These are phyloP conservation scores for Procavia capensis DNA, from an alignment of 2,113 vertebrate genomes.

Conservation along the genomic window DNA sequence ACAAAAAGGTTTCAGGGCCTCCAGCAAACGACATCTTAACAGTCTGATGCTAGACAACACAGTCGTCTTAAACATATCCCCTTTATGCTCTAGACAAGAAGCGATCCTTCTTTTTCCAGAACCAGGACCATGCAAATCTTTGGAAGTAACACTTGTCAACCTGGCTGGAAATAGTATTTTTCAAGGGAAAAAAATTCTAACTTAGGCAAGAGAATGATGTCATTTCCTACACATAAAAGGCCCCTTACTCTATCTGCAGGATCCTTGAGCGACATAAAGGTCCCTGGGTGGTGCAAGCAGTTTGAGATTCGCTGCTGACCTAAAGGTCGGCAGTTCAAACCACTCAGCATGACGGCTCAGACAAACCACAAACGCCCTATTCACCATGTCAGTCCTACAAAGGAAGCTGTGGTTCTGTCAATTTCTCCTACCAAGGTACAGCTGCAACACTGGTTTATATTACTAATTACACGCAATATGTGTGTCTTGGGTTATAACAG, in stretches of 20 bases:
- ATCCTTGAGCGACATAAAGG: neutral
- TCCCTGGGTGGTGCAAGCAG: neutral
- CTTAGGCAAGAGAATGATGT: slow-evolving; percentile 75
- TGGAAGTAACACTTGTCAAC: slow-evolving; percentile 78
- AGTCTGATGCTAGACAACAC: neutral
- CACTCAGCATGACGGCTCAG: slow-evolving; percentile 24
- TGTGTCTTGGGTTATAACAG: slow-evolving; percentile 81
- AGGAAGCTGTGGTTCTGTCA: slow-evolving; percentile 81
- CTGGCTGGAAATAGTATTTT: slow-evolving; percentile 67
- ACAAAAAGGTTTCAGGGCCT: neutral
- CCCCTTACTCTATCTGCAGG: slow-evolving; percentile 70
- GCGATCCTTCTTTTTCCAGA: neutral
- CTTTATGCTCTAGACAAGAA: slow-evolving; percentile 19
- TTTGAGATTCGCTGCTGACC: neutral
- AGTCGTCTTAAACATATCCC: neutral
- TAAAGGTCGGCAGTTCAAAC: neutral
- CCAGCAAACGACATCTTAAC: neutral
- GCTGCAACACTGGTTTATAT: slow-evolving; percentile 80
- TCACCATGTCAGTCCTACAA: slow-evolving; percentile 77
- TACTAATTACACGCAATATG: slow-evolving; percentile 81
- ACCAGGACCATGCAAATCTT: slow-evolving; percentile 66
- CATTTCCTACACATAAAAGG: slow-evolving; percentile 78
- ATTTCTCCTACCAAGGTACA: slow-evolving; percentile 76
- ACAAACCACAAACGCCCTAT: slow-evolving; percentile 76
- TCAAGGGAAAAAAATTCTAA: slow-evolving; percentile 66